Conservation (phyloP, 2,113 vertebrate species). For the Clarias macrocephalus region DNA sequence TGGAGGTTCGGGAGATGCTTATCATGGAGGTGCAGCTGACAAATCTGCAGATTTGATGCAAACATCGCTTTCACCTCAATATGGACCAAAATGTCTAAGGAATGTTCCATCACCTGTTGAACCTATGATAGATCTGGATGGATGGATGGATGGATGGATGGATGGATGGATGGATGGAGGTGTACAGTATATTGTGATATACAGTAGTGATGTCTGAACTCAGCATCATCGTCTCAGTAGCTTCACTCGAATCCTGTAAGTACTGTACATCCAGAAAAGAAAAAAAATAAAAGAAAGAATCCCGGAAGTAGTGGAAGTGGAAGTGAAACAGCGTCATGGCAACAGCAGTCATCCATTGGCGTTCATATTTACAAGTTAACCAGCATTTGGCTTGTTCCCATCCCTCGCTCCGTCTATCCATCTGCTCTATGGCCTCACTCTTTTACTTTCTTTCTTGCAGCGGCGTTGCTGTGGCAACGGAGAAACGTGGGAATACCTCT, state of each 20-base stretch:
- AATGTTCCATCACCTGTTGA: too few species aligned
- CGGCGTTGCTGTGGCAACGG: conserved; percentile 75
- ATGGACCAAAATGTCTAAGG: too few species aligned
- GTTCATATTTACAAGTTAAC: conserved; percentile 58
- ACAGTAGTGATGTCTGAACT: too few species aligned
- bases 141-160: too few species aligned
- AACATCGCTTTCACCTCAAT: too few species aligned
- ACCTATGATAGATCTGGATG: too few species aligned
- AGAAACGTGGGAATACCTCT: conserved; percentile 80
- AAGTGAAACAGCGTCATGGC: not conserved
- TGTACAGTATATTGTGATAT: too few species aligned
- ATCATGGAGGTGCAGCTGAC: too few species aligned
- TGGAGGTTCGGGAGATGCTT: too few species aligned
- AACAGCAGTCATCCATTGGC: not conserved
- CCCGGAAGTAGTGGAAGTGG: not conserved
- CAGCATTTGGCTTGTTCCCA: conserved; percentile 70
- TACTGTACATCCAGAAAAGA: not conserved
- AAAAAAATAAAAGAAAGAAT: too few species aligned
- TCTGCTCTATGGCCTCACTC: conserved; percentile 62
- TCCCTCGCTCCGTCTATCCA: conserved; percentile 45
- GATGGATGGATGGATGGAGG: too few species aligned
- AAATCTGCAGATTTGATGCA: too few species aligned
- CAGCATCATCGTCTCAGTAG: not conserved
- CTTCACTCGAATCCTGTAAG: not conserved
- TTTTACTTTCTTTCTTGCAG: conserved; percentile 68